A percentile compares a stretch with the other conserved stretches of the same genome.
These are phyloP conservation scores for Ctenopoma kingsleyae DNA, from an alignment of 2,797 vertebrate species.

Conservation along the genomic window DNA sequence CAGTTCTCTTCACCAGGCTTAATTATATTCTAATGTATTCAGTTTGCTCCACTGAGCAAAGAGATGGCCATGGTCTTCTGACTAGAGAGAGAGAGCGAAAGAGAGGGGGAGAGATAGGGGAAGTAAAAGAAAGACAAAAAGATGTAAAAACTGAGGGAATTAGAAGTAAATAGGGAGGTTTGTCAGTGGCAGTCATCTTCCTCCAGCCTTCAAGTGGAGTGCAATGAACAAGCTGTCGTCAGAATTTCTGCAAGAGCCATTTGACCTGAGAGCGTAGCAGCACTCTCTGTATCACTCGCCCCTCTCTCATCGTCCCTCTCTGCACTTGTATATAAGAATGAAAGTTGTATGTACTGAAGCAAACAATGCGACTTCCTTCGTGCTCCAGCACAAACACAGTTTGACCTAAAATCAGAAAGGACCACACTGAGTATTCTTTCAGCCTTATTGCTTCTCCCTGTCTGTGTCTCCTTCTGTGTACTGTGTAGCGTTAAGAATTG, in stretches of 20 bases:
- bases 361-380: constrained; percentile 5
- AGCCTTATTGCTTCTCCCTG: background rate
- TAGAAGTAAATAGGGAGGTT: constrained; percentile 53
- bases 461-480: background rate
- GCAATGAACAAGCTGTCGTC: constrained; percentile 57
- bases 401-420: constrained; percentile 15
- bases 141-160: constrained; percentile 8
- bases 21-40: constrained; percentile 86
- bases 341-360: constrained; percentile 11
- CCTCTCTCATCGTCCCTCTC: constrained; percentile 16
- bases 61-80: constrained; percentile 66
- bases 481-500: background rate
- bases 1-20: constrained; percentile 68
- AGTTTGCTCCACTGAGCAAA: constrained; percentile 75
- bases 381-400: background rate
- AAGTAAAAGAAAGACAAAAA: background rate
- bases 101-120: background rate
- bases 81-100: constrained; percentile 31
- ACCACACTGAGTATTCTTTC: background rate
- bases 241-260: constrained; percentile 63
- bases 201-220: constrained; percentile 37
- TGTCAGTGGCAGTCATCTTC: constrained; percentile 59
- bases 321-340: constrained; percentile 9
- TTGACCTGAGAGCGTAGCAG: constrained; percentile 55
- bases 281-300: constrained; percentile 1